Evolutionary conservation across 2,797 vertebrate genomes (phyloP).

Genomic region (Epinephelus awoara): DNA sequence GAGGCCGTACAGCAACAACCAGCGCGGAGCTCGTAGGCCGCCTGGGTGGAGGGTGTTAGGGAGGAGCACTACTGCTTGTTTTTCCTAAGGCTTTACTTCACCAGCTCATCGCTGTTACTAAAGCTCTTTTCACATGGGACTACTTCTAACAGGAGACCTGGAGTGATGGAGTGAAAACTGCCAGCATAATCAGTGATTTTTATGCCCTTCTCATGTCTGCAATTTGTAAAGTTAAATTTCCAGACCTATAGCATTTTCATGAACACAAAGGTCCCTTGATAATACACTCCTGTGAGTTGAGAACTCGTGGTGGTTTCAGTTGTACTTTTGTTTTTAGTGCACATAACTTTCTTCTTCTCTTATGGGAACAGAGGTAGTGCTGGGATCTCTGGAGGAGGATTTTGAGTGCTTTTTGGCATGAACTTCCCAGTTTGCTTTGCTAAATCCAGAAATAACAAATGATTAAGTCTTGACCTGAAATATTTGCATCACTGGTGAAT

Average conservation of each 20-base stretch:
- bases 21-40: constrained; percentile 24
- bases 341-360: neutral
- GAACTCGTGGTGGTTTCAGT: neutral
- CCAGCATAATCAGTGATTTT: neutral
- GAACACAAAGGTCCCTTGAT: constrained; percentile 2
- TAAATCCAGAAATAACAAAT: constrained; percentile 11
- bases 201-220: neutral
- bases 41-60: constrained; percentile 27
- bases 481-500: constrained; percentile 1
- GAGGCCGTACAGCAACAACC: constrained; percentile 42
- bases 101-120: neutral
- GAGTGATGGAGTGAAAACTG: neutral
- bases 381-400: neutral
- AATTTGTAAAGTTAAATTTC: constrained; percentile 11
- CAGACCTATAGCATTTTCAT: neutral
- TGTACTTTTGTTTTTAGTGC: neutral
- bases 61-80: constrained; percentile 12
- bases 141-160: neutral
- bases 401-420: neutral
- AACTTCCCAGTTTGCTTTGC: neutral
- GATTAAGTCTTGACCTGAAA: neutral
- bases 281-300: neutral
- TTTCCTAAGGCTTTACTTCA: neutral
- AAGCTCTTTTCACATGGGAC: neutral
- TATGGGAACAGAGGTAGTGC: neutral